Base-by-base conservation (phyloP, 2,113 vertebrate genomes). In the Scartelaos histophorus region DNA sequence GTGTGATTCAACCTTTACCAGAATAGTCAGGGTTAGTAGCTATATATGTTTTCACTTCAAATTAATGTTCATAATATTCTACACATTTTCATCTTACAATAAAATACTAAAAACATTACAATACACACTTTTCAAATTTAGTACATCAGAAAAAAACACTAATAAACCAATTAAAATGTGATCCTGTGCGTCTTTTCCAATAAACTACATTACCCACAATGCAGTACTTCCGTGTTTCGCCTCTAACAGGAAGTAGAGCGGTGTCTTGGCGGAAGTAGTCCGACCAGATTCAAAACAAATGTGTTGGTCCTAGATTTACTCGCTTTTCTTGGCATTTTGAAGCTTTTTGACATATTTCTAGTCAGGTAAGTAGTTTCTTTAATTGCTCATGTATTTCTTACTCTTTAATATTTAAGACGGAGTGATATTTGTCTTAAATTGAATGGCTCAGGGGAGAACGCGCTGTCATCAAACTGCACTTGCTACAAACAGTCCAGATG, bases 131-230 rank as follows among this genome's bases (percentile, higher is more conserved):
- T 29, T 29, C 29, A 29, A 29, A n/a, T n/a, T n/a, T n/a, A n/a
- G n/a, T n/a, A n/a, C n/a, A n/a, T n/a, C n/a, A n/a, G n/a, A n/a
- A n/a, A 35, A 35, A 12, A 3, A 12, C 38, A 43, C 10, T 10
- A 43, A 64, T 21, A 19, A 3, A 29, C 17, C 22, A 66, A 45
- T 0, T 12, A 13, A 29, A 29, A 29, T 29, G 29, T 29, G 12
- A 47, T 43, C 0, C 5, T 47, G 64, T 16, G 0, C 10, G 1
- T 0, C 5, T 15, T 17, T 7, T 2, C 11, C n/a, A 46, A n/a
- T 79, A 92, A 80, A 92, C 90, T 88, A 7, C 85, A 92, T 67
- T 78, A 77, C 85, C 92, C 91, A 91, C 0, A 71, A 75, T 80
- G 24, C 86, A 0, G 0, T 0, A 0, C 3, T n/a, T 0, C 3